A percentile compares a stretch with the other conserved stretches of the same genome.
These are phyloP conservation scores for Norana najaformis DNA, from an alignment of 2,888 invertebrate species.

Conservation along the genomic window DNA sequence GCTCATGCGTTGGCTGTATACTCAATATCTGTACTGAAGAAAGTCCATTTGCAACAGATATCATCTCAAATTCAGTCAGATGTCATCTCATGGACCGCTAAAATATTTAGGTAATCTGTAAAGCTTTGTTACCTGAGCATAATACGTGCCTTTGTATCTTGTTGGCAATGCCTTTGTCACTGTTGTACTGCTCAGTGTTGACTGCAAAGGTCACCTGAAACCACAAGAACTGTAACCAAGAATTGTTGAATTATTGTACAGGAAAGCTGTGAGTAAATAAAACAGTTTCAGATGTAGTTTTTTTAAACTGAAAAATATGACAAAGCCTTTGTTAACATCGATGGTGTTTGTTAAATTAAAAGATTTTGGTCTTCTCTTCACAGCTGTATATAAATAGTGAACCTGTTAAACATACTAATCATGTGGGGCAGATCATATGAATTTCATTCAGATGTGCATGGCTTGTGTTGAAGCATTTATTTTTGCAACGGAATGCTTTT, in stretches of 20 bases:
- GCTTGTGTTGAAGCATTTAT: not conserved
- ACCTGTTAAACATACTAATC: not conserved
- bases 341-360: not conserved
- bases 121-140: not conserved
- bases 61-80: conserved; percentile 1
- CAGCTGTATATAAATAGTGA: not conserved
- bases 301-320: not conserved
- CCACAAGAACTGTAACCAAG: not conserved
- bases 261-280: not conserved
- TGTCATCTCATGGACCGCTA: not conserved
- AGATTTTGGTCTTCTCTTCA: not conserved
- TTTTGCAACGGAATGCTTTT: not conserved
- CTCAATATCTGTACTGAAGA: not conserved
- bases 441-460: not conserved
- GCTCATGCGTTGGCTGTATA: not conserved
- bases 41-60: not conserved
- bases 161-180: too few species aligned
- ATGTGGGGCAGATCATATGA: too few species aligned
- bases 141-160: too few species aligned
- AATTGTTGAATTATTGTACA: not conserved
- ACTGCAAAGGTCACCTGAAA: too few species aligned
- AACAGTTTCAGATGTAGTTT: not conserved
- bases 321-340: too few species aligned
- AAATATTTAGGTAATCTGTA: not conserved
- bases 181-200: too few species aligned